A percentile compares a stretch with the other conserved stretches of the same genome.
Conservation (phyloP, 92 coral and sea anemone species). For the Zoanthus sociatus region DNA sequence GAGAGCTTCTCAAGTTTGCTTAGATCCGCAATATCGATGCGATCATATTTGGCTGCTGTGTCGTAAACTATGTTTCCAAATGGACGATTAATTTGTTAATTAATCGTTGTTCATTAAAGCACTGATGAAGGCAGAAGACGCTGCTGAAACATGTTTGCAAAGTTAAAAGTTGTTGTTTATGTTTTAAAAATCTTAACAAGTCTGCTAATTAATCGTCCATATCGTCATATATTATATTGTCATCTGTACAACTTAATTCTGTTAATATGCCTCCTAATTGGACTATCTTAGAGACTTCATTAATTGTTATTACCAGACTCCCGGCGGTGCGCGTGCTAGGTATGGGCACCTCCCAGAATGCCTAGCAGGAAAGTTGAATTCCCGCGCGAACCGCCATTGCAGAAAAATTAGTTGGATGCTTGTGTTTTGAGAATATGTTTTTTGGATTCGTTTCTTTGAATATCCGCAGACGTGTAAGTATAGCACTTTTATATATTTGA, state of each 20-base stretch:
- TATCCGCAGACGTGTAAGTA: neutral
- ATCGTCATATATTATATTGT: no score
- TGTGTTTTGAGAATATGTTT: no score
- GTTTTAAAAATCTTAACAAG: no score
- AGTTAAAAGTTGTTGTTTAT: no score
- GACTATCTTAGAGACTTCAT: no score
- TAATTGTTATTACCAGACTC: neutral
- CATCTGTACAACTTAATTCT: no score
- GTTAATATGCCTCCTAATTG: no score
- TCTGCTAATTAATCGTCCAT: no score
- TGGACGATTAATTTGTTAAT: no score
- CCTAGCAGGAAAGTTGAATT: neutral
- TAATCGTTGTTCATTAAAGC: no score
- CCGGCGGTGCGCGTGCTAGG: neutral
- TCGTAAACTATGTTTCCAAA: neutral
- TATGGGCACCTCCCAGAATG: neutral
- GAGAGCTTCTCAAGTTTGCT: neutral
- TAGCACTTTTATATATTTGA: neutral
- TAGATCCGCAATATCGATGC: neutral
- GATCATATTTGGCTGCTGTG: neutral
- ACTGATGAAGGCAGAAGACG: no score
- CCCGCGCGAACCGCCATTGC: neutral
- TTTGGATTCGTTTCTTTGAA: neutral
- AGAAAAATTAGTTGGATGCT: neutral
- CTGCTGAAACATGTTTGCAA: no score